These are phyloP conservation scores for Trisateles emortualis DNA, from an alignment of 2,888 invertebrate genomes.

Conservation along the genomic window DNA sequence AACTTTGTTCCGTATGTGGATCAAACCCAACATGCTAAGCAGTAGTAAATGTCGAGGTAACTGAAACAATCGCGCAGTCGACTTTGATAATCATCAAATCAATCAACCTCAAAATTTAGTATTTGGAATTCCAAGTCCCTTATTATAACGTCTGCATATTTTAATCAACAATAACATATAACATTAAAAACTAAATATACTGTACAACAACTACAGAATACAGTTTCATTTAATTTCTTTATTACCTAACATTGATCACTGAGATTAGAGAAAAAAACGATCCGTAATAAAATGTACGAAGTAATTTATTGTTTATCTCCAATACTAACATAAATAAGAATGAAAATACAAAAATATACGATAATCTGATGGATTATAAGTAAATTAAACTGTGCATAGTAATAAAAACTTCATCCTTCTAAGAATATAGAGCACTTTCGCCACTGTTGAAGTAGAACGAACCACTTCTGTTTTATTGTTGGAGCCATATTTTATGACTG, in stretches of 20 bases:
- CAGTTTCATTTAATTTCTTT: slow-evolving; percentile 14
- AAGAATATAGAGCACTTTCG: slow-evolving; percentile 81
- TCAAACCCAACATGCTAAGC: too few relatives aligned
- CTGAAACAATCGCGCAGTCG: too few relatives aligned
- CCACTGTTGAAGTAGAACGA: slow-evolving; percentile 76
- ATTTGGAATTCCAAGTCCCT: too few relatives aligned
- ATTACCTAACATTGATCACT: slow-evolving; percentile 10
- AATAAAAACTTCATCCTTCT: slow-evolving; percentile 78
- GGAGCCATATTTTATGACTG: slow-evolving; percentile 85
- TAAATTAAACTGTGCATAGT: slow-evolving; percentile 72
- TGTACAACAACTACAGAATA: background rate
- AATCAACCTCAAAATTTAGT: too few relatives aligned
- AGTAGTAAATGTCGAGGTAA: too few relatives aligned
- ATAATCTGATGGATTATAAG: slow-evolving; percentile 61
- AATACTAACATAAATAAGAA: slow-evolving; percentile 29
- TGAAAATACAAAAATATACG: slow-evolving; percentile 38
- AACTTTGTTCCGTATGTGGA: too few relatives aligned
- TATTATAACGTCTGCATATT: background rate
- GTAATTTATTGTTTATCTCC: slow-evolving; percentile 36
- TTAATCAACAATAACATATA: background rate
- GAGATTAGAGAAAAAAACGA: slow-evolving; percentile 27
- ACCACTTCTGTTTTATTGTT: slow-evolving; percentile 86
- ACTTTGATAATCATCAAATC: too few relatives aligned
- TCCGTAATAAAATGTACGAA: slow-evolving; percentile 21
- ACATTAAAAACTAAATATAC: background rate